These are phyloP conservation scores for Ischnura elegans DNA, from an alignment of 2,888 invertebrate species.

Conservation along the genomic window DNA sequence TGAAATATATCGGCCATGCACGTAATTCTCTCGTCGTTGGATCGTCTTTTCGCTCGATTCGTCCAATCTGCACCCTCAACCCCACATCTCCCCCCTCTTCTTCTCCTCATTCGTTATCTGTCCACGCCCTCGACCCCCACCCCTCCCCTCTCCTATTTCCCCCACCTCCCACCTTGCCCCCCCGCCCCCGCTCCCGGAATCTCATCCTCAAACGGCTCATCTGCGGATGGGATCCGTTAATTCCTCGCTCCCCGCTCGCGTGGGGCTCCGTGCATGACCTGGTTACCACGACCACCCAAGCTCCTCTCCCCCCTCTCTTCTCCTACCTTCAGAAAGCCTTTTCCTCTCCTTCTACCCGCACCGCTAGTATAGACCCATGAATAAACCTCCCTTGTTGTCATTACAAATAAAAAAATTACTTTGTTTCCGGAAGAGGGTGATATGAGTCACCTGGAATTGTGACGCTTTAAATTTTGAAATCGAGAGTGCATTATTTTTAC, in stretches of 20 bases:
- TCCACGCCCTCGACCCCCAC: constrained; percentile 32
- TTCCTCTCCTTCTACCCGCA: no score
- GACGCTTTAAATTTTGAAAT: no score
- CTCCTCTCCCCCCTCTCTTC: neutral
- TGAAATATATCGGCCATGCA: constrained; percentile 60
- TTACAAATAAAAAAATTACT: no score
- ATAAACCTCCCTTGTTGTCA: no score
- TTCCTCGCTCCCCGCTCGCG: constrained; percentile 11
- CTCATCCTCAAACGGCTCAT: constrained; percentile 33
- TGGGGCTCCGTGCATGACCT: constrained; percentile 39
- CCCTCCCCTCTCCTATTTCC: constrained; percentile 29
- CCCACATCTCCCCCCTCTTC: neutral
- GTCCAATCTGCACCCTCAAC: neutral
- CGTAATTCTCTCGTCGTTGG: constrained; percentile 36
- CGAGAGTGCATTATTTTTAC: no score
- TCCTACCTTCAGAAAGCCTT: neutral
- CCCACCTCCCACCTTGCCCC: no score
- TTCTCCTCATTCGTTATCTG: neutral
- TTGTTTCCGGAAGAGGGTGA: no score
- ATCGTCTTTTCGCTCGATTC: neutral
- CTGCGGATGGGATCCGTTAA: constrained; percentile 58
- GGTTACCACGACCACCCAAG: neutral
- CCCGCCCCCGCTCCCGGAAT: neutral
- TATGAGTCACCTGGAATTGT: no score
- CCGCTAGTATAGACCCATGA: no score